Base-by-base conservation (phyloP, 2,113 vertebrate species). In the Embiotoca jacksoni region DNA sequence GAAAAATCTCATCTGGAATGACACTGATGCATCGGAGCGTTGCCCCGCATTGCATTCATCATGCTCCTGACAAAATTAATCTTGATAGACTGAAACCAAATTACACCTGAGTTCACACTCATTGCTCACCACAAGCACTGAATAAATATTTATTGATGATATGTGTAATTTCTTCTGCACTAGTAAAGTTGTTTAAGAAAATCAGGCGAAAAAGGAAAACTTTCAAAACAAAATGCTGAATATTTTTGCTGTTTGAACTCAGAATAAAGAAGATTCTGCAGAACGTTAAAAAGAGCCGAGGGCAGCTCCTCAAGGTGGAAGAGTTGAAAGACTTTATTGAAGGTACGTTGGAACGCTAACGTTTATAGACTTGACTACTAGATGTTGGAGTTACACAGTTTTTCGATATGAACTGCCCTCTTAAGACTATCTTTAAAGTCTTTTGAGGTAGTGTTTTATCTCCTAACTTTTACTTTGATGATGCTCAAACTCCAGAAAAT, bases 71-170 rank as follows among this genome's bases (percentile, higher is more conserved):
- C 92, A 91, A 94, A 94, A 95, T 95, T 92, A 93, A 95, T 95
- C 94, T 94, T 88, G 93, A 94, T 94, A 89, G 93, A 89, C 92
- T 90, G 86, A 92, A 91, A 94, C 93, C 93, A 94, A 94, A 94
- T 95, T 93, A 93, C 92, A 94, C 93, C 93, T 94, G 88, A 92
- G 86, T 88, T 90, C 84, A 85, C 90, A 90, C 87, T 89, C 90
- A 90, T 88, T 85, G 83, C 89, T 94, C 92, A 86, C 80, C 83
- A 90, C 83, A 81, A 91, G 72, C 64, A 68, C 78, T 85, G 87
- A 90, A 93, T 91, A 94, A 94, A 92, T 92, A 91, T 92, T 86
- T 91, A 91, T 90, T 81, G 89, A 92, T 92, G 89, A 87, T 89
- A 83, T 76, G 66, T 58, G 76, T 66, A 66, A 81, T 86, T 90